Conservation (phyloP, 2,888 invertebrate species). For the Dioctria linearis region DNA sequence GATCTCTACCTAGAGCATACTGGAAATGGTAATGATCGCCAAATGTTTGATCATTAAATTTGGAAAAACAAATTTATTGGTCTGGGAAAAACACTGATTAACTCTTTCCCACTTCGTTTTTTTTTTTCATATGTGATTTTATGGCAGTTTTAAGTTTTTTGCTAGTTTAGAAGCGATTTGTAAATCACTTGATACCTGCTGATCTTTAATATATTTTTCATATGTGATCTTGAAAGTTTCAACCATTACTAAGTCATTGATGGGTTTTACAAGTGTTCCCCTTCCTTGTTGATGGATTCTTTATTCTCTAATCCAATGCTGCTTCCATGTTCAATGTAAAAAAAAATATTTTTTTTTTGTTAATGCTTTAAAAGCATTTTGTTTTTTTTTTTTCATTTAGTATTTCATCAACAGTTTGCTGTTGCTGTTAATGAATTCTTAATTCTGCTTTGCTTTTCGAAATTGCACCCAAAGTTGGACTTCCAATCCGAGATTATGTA, state of each 20-base stretch:
- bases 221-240: conserved; percentile 17
- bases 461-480: conserved; percentile 6
- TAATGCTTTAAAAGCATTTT: background rate
- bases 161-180: too few relatives aligned
- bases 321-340: background rate
- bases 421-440: conserved; percentile 31
- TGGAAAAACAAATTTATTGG: conserved; percentile 35
- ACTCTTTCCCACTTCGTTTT: too few relatives aligned
- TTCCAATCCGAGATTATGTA: conserved; percentile 7
- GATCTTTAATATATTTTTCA: too few relatives aligned
- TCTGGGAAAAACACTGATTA: too few relatives aligned
- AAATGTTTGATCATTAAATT: background rate
- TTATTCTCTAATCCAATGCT: background rate
- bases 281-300: background rate
- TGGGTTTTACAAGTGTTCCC: background rate
- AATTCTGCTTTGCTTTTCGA: conserved; percentile 21
- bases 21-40: conserved; percentile 14
- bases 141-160: too few relatives aligned
- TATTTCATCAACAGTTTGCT: conserved; percentile 21
- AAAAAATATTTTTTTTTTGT: background rate
- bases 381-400: background rate
- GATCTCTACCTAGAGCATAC: background rate
- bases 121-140: too few relatives aligned
- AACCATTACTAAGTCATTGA: too few relatives aligned
- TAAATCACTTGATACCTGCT: too few relatives aligned